Conservation (phyloP, 1,140 invertebrate species). For the Patella vulgata region DNA sequence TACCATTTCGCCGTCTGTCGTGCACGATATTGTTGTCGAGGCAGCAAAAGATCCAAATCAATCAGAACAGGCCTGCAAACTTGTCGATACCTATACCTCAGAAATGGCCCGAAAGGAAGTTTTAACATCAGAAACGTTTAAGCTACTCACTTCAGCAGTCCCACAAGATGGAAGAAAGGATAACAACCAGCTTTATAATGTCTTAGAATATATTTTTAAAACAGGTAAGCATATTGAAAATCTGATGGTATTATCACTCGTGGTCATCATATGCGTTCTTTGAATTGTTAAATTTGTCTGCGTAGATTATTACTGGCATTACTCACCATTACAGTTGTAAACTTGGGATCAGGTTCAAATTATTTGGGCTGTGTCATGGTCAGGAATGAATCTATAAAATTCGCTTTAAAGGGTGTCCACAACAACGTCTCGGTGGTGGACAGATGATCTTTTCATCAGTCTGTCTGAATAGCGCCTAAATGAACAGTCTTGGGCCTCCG, state of each 20-base stretch:
- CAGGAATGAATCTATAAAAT: too few species aligned
- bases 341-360: not conserved
- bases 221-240: conserved; percentile 44
- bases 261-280: not conserved
- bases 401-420: too few species aligned
- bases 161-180: conserved; percentile 49
- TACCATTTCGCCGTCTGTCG: conserved; percentile 51
- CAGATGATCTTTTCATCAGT: too few species aligned
- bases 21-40: conserved; percentile 55
- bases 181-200: conserved; percentile 55
- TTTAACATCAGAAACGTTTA: conserved; percentile 58
- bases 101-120: conserved; percentile 55
- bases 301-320: not conserved
- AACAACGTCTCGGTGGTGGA: too few species aligned
- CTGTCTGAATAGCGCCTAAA: too few species aligned
- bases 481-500: too few species aligned
- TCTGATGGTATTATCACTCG: not conserved
- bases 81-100: conserved; percentile 57
- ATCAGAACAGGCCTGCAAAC: conserved; percentile 42
- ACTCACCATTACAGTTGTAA: not conserved
- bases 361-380: not conserved
- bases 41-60: conserved; percentile 35
- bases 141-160: conserved; percentile 49
- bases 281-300: not conserved
- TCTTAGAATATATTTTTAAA: conserved; percentile 56